Evolutionary conservation across 2,888 invertebrate genomes (phyloP), one percentile per base, ranked within the genome.

Genomic region (Bugulina stolonifera): DNA sequence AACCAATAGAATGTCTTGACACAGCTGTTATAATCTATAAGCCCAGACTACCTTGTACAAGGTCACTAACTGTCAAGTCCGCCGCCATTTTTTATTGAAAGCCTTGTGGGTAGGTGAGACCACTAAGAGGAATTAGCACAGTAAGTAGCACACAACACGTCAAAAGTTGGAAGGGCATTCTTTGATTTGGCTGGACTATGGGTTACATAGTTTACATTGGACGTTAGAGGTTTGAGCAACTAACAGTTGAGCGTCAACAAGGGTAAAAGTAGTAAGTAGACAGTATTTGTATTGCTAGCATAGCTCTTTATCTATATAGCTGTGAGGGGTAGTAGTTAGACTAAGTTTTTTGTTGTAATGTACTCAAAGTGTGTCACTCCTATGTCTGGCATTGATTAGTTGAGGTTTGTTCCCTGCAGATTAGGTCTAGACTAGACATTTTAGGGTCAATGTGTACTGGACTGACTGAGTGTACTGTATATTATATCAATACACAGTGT

Each of bases 21-120:
- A 27, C 64, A 64, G 64, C 64, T 64, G 64, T 27, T 32, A 64
- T 64, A 22, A 64, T 64, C 29, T 32, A 64, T 64, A 43, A 10
- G 14, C 32, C 3, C 64, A 64, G 64, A 64, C 64, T 14, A 64
- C 64, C 64, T 64, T 32, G 32, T 10, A 14, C 64, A 64, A 64
- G 64, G 64, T 64, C 64, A 64, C 34, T 64, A 34, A 64, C 25
- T 64, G 32, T 64, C 57, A 29, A 64, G 64, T 32, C 27, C n/a
- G 64, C 64, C 64, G 64, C 64, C 64, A 64, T 64, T 32, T 64
- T 64, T 64, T 64, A 64, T 64, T 64, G 3, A 14, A 32, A 43
- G 43, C 43, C 10, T 43, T 43, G 43, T 43, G 43, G 43, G 5
- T 43, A 43, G 43, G 5, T 5, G 18, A 43, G 18, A 43, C 43